These are phyloP conservation scores for Astropecten irregularis DNA, from an alignment of 53 echinoderm and acorn worm genomes.

Conservation along the genomic window DNA sequence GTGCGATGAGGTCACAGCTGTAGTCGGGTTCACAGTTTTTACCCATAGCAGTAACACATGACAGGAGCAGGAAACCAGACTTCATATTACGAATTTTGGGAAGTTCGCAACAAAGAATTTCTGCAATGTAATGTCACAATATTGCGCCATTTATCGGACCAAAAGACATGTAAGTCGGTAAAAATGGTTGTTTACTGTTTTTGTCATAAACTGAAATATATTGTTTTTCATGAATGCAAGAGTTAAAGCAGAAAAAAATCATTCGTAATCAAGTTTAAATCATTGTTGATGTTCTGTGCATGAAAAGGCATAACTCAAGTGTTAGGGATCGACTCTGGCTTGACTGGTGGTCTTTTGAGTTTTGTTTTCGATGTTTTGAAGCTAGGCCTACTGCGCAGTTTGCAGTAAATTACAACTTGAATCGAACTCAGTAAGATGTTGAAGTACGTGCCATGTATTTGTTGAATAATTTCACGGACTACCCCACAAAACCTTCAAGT, in stretches of 20 bases:
- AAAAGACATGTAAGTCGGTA: background rate
- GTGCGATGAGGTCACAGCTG: too few relatives aligned
- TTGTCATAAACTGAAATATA: background rate
- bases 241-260: too few relatives aligned
- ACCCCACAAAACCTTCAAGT: too few relatives aligned
- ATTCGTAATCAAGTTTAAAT: too few relatives aligned
- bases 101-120: conserved; percentile 47
- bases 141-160: background rate
- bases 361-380: background rate
- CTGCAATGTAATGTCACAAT: background rate
- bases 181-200: background rate
- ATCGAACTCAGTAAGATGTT: too few relatives aligned
- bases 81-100: background rate
- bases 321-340: background rate
- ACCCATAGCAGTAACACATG: too few relatives aligned
- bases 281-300: background rate
- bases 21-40: too few relatives aligned
- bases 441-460: too few relatives aligned
- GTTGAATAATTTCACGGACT: too few relatives aligned
- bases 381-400: too few relatives aligned
- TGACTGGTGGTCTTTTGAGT: background rate
- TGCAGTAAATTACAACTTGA: too few relatives aligned
- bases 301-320: background rate
- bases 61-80: background rate
- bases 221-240: too few relatives aligned